Base-by-base conservation (phyloP, 2,113 vertebrate species). In the Sylvia atricapilla region DNA sequence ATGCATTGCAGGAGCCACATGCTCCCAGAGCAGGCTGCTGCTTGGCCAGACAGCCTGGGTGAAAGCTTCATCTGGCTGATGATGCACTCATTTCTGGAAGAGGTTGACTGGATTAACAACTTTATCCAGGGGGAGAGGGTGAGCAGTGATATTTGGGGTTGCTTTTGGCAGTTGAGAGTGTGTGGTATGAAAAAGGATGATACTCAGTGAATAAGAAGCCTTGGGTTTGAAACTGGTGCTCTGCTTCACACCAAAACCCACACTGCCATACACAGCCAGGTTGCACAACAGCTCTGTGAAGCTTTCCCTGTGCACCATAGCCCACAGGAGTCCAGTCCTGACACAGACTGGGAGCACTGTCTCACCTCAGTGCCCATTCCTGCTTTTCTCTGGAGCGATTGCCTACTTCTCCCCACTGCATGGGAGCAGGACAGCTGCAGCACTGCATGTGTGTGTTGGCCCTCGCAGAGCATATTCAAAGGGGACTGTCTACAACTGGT, bases 331-430 rank as follows among this genome's bases (percentile, higher is more conserved):
- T 10, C 28, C 4, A 3, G 24, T 43, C 74, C 13, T 2, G 18
- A 23, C 2, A 3, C 18, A 23, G 43, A 44, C 28, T 50, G 19
- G 0, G 1, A 87, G 39, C 52, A 69, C 8, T 41, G 41, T 41
- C 13, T 41, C 0, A 2, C 30, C 25, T 50, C 0, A 0, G 21
- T 39, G 37, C n/a, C n/a, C 5, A 2, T 23, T n/a, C 19, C n/a
- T 63, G n/a, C 43, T 70, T 41, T 62, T 24, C n/a, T 13, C 21
- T 0, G 1, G 10, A 15, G 33, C 24, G 22, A 2, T 23, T 10
- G 3, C 6, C 56, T 4, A 0, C 17, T 56, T 58, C 33, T 78
- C 5, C 47, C 1, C 1, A 3, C 13, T 17, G 37, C n/a, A 12
- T 10, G 9, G 3, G 5, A 24, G 12, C 13, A 7, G 15, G n/a